Evolutionary conservation across 2,888 invertebrate species (phyloP), one percentile per base, ranked within the genome.

Genomic region (Caradrina kadenii): DNA sequence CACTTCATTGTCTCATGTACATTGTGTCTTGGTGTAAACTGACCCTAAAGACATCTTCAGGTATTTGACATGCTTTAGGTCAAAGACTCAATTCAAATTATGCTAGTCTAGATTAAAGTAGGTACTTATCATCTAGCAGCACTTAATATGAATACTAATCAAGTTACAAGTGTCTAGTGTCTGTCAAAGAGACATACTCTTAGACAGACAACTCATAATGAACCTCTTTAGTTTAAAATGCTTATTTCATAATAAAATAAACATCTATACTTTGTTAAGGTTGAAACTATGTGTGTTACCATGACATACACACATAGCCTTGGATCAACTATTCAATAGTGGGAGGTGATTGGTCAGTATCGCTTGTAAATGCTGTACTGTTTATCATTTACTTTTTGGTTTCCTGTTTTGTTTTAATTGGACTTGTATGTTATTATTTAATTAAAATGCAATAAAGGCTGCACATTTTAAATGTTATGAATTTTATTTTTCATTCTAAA

Each of bases 231-330:
- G 35, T 8, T 8, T 8, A 35, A 11, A 11, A 39, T 11, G 13
- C 39, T 39, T 39, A 39, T 11, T 39, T 39, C 39, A 39, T 39
- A 39, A 45, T 45, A 62, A 22, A 59, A 17, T 53, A 54, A 26
- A n/a, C 10, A 13, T 61, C 22, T 6, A 10, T 13, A 26, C 2
- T 48, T 21, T 35, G 8, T 19, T 66, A 50, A 39, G 15, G n/a
- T n/a, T 62, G 8, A 39, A 35, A 31, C 50, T 13, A 17, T 39
- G 17, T n/a, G 45, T 63, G 13, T 67, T 49, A 4, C 52, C 59
- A 60, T 75, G 53, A 69, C 42, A 69, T 66, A 17, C 45, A 45
- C 45, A 45, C 45, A 17, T 35, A 52, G 31, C 76, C 61, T 75
- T 69, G 69, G 11, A 35, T 26, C 13, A 1, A 50, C 58, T 48